Percentiles rank a stretch among this genome's conserved stretches.
phyloP scores from a whole-genome alignment of 2,888 invertebrate species.

The Pristionchus exspectatus region DNA sequence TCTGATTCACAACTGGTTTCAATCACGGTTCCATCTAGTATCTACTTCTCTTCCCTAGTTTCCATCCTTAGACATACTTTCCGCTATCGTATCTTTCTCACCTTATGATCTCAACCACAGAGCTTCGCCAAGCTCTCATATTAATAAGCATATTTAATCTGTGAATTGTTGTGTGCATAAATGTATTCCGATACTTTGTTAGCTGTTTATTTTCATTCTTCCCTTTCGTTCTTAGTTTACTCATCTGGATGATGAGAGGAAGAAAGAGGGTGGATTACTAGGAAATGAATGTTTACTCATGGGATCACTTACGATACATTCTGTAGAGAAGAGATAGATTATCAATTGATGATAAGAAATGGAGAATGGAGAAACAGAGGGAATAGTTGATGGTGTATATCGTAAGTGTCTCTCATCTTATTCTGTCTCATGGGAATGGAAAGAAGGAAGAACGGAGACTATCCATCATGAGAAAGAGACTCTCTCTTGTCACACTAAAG shows the following conservation, averaged over 20 bases:
- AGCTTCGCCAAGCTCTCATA: not conserved
- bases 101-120: not conserved
- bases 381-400: not conserved
- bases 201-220: not conserved
- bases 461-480: slow-evolving; percentile 34
- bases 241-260: not conserved
- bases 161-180: slow-evolving; percentile 23
- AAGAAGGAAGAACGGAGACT: slow-evolving; percentile 19
- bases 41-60: not conserved
- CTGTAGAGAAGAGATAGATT: not conserved
- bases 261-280: slow-evolving; percentile 23
- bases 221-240: not conserved
- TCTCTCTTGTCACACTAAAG: not conserved
- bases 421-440: slow-evolving; percentile 21
- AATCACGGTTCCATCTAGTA: not conserved
- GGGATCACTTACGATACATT: not conserved
- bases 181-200: not conserved
- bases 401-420: not conserved
- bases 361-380: not conserved
- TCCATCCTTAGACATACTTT: slow-evolving; percentile 18
- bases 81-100: slow-evolving; percentile 30
- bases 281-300: not conserved
- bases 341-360: not conserved
- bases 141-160: slow-evolving; percentile 33
- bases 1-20: not conserved